phyloP scores from a whole-genome alignment of 1,140 invertebrate genomes.

The Neuroterus valhalla region DNA sequence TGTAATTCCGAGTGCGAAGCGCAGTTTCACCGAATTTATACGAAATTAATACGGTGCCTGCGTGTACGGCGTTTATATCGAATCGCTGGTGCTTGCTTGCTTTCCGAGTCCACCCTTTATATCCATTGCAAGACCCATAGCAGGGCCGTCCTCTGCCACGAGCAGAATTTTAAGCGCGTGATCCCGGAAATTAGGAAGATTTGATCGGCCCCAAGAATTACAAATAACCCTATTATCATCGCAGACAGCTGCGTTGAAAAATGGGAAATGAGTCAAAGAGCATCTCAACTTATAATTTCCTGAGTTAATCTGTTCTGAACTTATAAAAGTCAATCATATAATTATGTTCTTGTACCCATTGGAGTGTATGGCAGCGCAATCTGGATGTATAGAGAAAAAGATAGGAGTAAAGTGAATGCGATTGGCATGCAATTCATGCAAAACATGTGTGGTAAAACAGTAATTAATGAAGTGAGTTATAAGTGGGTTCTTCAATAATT shows the following conservation, averaged over 20 bases:
- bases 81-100: constrained; percentile 10
- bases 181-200: constrained; percentile 30
- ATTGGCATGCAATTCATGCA: no score
- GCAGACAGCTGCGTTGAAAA: neutral
- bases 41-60: constrained; percentile 30
- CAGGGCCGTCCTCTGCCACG: neutral
- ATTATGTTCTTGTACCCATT: no score
- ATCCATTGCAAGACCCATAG: neutral
- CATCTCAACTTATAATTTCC: no score
- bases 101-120: constrained; percentile 16
- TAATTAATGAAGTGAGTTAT: no score
- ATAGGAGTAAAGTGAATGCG: no score
- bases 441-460: no score
- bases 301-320: no score
- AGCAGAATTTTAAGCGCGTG: constrained; percentile 29
- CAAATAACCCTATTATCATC: constrained; percentile 30
- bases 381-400: no score
- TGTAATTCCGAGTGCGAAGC: constrained; percentile 28
- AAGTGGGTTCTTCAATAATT: no score
- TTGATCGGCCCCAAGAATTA: constrained; percentile 18
- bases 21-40: constrained; percentile 29
- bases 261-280: no score
- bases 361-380: no score
- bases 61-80: constrained; percentile 27
- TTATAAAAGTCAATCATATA: no score